These are phyloP conservation scores for Strigamia maritima DNA, from an alignment of 2,888 invertebrate species.

Conservation along the genomic window DNA sequence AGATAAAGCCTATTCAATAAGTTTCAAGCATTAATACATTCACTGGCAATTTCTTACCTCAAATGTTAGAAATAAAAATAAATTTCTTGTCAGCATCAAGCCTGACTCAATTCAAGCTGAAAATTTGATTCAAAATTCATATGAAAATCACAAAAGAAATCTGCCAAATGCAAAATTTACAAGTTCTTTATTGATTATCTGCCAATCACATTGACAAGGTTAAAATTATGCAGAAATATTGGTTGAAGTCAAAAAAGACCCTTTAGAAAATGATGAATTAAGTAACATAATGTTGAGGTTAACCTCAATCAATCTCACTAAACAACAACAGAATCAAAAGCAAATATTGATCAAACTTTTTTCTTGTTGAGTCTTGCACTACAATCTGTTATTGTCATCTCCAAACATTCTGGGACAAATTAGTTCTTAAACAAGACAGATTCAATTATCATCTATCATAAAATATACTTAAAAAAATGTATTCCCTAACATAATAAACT, in stretches of 20 bases:
- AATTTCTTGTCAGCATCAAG: background rate
- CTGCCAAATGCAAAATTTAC: background rate
- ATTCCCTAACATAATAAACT: background rate
- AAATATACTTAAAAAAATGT: too few relatives aligned
- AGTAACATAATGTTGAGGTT: background rate
- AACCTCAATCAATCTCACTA: background rate
- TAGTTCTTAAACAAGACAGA: background rate
- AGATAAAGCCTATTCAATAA: background rate
- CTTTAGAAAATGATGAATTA: background rate
- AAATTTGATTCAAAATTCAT: background rate
- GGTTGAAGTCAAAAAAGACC: background rate
- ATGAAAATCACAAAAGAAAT: background rate
- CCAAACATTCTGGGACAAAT: background rate
- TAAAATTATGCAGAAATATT: too few relatives aligned
- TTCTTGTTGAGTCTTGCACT: background rate
- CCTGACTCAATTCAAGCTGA: background rate
- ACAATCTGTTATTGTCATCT: background rate
- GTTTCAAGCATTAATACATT: background rate
- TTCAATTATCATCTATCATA: background rate
- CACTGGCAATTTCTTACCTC: background rate
- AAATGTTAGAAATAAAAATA: background rate
- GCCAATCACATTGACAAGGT: too few relatives aligned
- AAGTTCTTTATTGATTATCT: too few relatives aligned
- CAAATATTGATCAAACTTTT: background rate
- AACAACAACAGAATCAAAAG: background rate